phyloP scores from a whole-genome alignment of 1,140 invertebrate species.

The Lysiphlebus fabarum region DNA sequence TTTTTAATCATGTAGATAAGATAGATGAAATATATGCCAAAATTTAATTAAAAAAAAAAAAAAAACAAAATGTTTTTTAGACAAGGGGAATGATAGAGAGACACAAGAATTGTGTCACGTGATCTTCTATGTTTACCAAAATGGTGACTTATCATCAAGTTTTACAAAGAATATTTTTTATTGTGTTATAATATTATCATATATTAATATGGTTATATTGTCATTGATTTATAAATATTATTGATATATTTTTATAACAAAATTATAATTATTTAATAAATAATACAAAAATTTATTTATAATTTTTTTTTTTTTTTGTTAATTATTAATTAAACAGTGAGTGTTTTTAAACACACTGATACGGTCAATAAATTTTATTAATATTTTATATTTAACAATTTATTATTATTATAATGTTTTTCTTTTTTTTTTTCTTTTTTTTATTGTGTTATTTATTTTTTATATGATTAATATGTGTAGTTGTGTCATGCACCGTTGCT shows the following conservation, averaged over 20 bases:
- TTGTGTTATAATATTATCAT: neutral
- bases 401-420: neutral
- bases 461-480: conserved; percentile 8
- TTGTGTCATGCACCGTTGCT: conserved; percentile 16
- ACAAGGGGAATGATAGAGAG: conserved; percentile 16
- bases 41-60: too few relatives aligned
- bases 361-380: neutral
- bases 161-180: conserved; percentile 31
- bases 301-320: neutral
- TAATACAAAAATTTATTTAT: neutral
- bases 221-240: neutral
- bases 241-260: neutral
- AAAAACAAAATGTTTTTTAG: neutral
- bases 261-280: neutral
- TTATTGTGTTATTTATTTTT: neutral
- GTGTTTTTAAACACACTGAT: neutral
- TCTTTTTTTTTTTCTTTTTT: neutral
- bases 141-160: conserved; percentile 43
- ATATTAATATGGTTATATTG: neutral
- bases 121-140: conserved; percentile 51
- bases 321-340: neutral
- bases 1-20: neutral
- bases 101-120: conserved; percentile 42
- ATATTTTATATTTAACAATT: too few relatives aligned
- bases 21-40: neutral